Evolutionary conservation across 2,888 invertebrate species (phyloP), one percentile per base, ranked within the genome.

Genomic region (Plebejus melissa): DNA sequence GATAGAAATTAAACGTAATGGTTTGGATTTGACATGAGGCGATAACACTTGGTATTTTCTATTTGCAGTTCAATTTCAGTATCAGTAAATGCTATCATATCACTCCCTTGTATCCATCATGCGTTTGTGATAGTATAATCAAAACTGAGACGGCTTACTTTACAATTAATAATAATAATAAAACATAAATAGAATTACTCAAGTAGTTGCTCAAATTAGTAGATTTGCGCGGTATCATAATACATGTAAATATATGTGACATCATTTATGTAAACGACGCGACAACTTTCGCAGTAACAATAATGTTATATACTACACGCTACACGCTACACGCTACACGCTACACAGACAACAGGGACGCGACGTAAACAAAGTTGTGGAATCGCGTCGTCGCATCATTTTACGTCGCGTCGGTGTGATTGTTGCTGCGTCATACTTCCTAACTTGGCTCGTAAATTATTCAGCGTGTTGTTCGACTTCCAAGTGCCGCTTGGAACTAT

Each of bases 401-500:
- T 65, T 32, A 32, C 65, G 65, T 65, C 65, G 32, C 65, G 65
- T 65, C 65, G 32, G 32, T 16, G 65, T 65, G 11, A 65, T 36
- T 16, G 36, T 65, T 36, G 65, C 13, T 13, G 16, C 54, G 32
- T 65, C 60, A 65, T 5, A 65, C 65, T 65, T 65, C 65, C 2
- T 13, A 65, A 65, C 65, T 65, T 65, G 4, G 32, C 65, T 65
- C 65, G 65, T 65, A 65, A 65, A 65, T 65, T 65, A 65, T 65
- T 65, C 65, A 65, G 13, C 32, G 32, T 4, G 65, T 65, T 65
- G 32, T 36, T 65, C 13, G 28, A 36, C 65, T 65, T 32, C 60
- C 28, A 11, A 28, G 60, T 65, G 11, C 28, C 32, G 11, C 22
- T 22, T 22, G 22, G 22, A 22, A 22, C 22, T 22, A 22, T 22